Evolutionary conservation across 2,113 vertebrate genomes (phyloP), one percentile per base, ranked within the genome.

Genomic region (Vicugna pacos): DNA sequence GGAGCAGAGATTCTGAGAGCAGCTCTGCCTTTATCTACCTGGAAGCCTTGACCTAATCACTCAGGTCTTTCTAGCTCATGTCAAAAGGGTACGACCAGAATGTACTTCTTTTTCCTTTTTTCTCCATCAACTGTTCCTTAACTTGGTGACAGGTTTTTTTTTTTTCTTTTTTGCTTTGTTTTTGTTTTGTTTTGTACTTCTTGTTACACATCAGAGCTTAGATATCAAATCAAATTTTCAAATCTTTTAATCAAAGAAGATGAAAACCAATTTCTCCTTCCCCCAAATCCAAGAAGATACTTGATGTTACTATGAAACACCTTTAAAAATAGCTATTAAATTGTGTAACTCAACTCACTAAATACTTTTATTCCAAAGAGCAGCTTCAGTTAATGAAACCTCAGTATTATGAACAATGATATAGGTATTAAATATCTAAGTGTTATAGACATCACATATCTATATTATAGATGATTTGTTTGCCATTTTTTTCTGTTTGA

Each of bases 21-120:
- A 6, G 1, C 10, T 54, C 28, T 80, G 62, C 28, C 2, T 1
- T 30, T 15, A 4, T 30, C 22, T 20, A 3, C 22, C 48, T 8
- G 9, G 11, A 16, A 48, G 8, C 9, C 17, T 80, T n/a, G 42
- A n/a, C 2, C 7, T 5, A 32, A 32, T 54, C 9, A n/a, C n/a
- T 46, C 73, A 46, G 5, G 60, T 56, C n/a, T 54, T 75, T 50
- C 60, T 42, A n/a, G 58, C 13, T 42, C 6, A 60, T 2, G 3
- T 70, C 0, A 0, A 48, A 72, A 79, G 15, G 17, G 2, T 54
- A 17, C 14, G 17, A 48, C 9, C 30, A 6, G 28, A 14, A 2
- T 48, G 46, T 81, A 0, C 2, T 84, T 80, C 42, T 65, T n/a
- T 77, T 64, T 70, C n/a, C 48, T 28, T 30, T 20, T 56, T 56